Evolutionary conservation across 64 coral and sea anemone genomes (phyloP).

Genomic region (Stichodactyla helianthus): DNA sequence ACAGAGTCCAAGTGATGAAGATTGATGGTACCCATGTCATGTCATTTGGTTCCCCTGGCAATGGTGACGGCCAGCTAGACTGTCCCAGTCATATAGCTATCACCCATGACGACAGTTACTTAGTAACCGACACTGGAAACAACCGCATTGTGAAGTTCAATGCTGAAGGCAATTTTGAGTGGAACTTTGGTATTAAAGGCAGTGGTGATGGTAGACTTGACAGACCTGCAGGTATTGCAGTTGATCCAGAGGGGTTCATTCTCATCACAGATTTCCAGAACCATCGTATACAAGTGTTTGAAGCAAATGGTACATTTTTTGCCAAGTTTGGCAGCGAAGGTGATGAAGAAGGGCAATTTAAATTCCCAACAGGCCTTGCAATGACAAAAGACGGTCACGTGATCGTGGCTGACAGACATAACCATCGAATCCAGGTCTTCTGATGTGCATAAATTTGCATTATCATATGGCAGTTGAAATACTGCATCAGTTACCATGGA

Average conservation of each 20-base stretch:
- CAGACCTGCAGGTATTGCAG: conserved; percentile 68
- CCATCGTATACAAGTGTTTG: conserved; percentile 73
- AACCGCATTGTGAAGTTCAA: conserved; percentile 87
- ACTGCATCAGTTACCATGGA: background rate
- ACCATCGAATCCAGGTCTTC: conserved; percentile 86
- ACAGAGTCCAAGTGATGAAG: conserved; percentile 84
- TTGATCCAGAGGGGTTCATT: conserved; percentile 84
- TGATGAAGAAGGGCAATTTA: conserved; percentile 72
- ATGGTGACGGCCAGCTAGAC: conserved; percentile 62
- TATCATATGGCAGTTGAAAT: background rate
- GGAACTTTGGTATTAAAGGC: conserved; percentile 62
- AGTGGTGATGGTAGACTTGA: conserved; percentile 59
- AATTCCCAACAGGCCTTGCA: conserved; percentile 79
- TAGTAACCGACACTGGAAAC: conserved; percentile 87
- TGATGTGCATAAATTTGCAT: background rate
- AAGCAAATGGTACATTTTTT: conserved; percentile 65
- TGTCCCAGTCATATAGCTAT: conserved; percentile 77
- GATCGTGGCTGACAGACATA: conserved; percentile 84
- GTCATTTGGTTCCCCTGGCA: conserved; percentile 66
- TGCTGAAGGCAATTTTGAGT: conserved; percentile 50
- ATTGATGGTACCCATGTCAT: conserved; percentile 64
- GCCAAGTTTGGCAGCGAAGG: conserved; percentile 83
- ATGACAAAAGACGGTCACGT: conserved; percentile 72
- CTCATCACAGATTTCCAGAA: conserved; percentile 82
- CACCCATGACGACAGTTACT: conserved; percentile 68